Evolutionary conservation across 2,113 vertebrate genomes (phyloP).

Genomic region (Poeciliopsis occidentalis): DNA sequence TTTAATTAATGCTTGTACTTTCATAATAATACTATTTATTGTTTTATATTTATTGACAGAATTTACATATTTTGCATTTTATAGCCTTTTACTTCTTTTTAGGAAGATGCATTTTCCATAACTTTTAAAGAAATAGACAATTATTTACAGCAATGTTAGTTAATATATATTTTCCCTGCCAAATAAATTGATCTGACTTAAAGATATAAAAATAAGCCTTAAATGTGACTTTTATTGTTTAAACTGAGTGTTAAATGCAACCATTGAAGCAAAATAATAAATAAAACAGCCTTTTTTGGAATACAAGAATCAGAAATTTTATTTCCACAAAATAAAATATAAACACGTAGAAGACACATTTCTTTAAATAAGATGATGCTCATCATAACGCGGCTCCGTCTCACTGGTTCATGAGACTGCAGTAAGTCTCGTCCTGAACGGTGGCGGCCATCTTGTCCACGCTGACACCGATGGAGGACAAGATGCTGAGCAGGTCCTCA

Average conservation of each 20-base stretch:
- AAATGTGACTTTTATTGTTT: neutral
- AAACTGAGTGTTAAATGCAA: neutral
- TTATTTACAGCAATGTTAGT: no score
- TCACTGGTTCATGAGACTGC: constrained; percentile 62
- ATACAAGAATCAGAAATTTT: neutral
- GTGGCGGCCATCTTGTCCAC: constrained; percentile 75
- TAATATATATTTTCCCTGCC: no score
- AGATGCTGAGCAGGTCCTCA: constrained; percentile 74
- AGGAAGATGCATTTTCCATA: no score
- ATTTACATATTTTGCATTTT: no score
- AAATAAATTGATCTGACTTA: neutral
- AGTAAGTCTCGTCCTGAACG: constrained; percentile 77
- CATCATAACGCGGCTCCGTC: neutral
- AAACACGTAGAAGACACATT: neutral
- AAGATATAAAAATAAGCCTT: neutral
- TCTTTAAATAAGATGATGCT: neutral
- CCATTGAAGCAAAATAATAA: neutral
- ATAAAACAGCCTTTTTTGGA: neutral
- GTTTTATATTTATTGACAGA: no score
- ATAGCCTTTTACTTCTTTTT: no score
- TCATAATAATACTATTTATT: no score
- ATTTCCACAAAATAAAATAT: neutral
- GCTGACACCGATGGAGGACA: constrained; percentile 78
- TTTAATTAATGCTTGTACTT: no score
- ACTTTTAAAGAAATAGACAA: no score